Conservation (phyloP, 1,140 invertebrate species). For the Drosophila watanabei region DNA sequence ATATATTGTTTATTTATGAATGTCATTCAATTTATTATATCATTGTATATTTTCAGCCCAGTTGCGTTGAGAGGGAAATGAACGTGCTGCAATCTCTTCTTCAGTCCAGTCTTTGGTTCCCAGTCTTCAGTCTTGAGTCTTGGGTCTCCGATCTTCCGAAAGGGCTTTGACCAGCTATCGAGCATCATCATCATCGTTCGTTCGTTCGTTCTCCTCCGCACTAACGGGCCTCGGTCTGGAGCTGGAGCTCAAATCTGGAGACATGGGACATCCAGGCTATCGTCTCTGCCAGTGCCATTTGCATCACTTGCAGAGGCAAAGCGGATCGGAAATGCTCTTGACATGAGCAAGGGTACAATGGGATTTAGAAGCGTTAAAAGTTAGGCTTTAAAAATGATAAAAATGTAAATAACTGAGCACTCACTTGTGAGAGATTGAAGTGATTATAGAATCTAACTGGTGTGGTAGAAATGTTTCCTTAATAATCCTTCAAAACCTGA, state of each 20-base stretch:
- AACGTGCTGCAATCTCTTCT: conserved; percentile 61
- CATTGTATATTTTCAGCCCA: conserved; percentile 79
- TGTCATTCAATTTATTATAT: conserved; percentile 85
- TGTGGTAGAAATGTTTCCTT: too few species aligned
- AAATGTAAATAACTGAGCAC: not conserved
- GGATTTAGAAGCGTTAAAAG: not conserved
- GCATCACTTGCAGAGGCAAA: conserved; percentile 60
- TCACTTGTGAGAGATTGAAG: not conserved
- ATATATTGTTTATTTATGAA: conserved; percentile 84
- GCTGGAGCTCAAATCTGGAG: conserved; percentile 12
- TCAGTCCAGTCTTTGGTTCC: not conserved
- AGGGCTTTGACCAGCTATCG: conserved; percentile 70
- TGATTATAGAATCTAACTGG: not conserved
- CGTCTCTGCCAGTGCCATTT: conserved; percentile 62
- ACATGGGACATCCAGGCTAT: conserved; percentile 42
- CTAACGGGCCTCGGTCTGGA: conserved; percentile 59
- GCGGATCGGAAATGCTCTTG: conserved; percentile 32
- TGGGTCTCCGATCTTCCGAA: conserved; percentile 10
- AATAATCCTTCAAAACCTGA: not conserved
- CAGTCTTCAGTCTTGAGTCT: conserved; percentile 24
- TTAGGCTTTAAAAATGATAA: not conserved
- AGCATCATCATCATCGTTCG: conserved; percentile 29
- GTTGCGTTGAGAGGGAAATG: conserved; percentile 78
- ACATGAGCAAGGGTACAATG: not conserved
- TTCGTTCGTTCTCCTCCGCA: conserved; percentile 37